Evolutionary conservation across 2,113 vertebrate genomes (phyloP), one percentile per base, ranked within the genome.

Genomic region (Acanthochromis polyacanthus): DNA sequence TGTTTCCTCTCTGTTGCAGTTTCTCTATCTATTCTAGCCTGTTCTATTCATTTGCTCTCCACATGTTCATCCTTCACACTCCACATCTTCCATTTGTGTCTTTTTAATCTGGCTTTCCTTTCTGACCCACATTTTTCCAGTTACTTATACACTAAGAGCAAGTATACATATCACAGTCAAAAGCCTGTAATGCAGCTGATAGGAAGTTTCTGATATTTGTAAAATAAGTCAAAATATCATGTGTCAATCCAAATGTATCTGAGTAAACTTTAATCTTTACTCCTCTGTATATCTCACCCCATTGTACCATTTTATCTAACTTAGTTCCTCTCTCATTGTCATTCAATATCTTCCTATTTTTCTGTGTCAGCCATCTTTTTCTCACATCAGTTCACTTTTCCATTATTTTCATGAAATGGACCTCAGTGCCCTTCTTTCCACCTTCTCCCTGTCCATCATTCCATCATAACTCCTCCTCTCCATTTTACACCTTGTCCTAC

Each of bases 11-110:
- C 58, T 19, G 57, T 62, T 7, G 12, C 10, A 38, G 30, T 65
- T 51, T 63, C 28, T 59, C 28, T 57, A 25, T 25, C 25, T 25
- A 25, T 25, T 25, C 25, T 25, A 50, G 38, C 64, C 19, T 67
- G 51, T 67, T 19, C 62, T 25, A 7, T 75, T 43, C 2, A 71
- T 68, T 64, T 56, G 32, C 60, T 82, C 62, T 52, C 61, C 32
- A 71, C 28, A 40, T 71, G 40, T 45, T 71, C 53, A 83, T 67
- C 71, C 57, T 69, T 88, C 69, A 80, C 68, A 72, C 48, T 67
- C 62, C 45, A 38, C 60, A 45, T 60, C 48, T 75, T 85, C 43
- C 55, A 53, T 43, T 62, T 72, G 78, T 30, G 23, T 19, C 20
- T 36, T 38, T 55, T 75, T 72, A 66, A 66, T 82, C 19, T 50